Percentiles rank a stretch among this genome's conserved stretches.
Evolutionary conservation across 2,113 vertebrate genomes (phyloP).

Genomic region (Eulemur macaco): DNA sequence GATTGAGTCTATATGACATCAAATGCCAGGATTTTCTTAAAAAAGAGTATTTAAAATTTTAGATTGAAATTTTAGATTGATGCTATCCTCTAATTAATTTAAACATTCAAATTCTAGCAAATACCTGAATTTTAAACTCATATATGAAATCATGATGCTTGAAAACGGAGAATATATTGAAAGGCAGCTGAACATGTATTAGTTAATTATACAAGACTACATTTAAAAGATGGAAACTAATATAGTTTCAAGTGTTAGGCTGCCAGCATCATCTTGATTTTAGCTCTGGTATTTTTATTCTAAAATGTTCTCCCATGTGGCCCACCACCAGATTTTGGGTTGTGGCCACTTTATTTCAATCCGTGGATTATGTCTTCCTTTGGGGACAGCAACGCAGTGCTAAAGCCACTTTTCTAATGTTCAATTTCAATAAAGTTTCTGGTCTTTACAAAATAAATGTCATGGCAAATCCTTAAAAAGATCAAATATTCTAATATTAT

Average conservation of each 20-base stretch:
- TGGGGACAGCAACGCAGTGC: neutral
- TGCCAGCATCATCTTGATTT: conserved; percentile 8
- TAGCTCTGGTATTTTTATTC: conserved; percentile 40
- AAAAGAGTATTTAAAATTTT: conserved; percentile 32
- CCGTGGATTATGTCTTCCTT: conserved; percentile 29
- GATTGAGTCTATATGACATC: conserved; percentile 60
- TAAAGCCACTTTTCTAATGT: neutral
- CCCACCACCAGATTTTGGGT: neutral
- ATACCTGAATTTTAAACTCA: neutral
- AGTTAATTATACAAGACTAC: neutral
- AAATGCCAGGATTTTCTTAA: conserved; percentile 47
- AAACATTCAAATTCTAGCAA: neutral
- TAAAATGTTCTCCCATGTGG: neutral
- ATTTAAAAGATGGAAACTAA: conserved; percentile 20
- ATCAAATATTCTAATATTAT: conserved; percentile 4
- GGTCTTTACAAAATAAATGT: conserved; percentile 68
- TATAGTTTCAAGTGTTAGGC: neutral
- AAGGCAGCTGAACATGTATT: neutral
- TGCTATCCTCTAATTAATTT: conserved; percentile 5
- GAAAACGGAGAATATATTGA: neutral
- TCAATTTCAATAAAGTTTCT: conserved; percentile 29
- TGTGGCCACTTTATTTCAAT: neutral
- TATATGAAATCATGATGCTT: neutral
- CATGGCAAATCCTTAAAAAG: conserved; percentile 44
- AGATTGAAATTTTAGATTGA: neutral